Evolutionary conservation across 1,140 invertebrate species (phyloP).

Genomic region (Neodiprion virginianus): DNA sequence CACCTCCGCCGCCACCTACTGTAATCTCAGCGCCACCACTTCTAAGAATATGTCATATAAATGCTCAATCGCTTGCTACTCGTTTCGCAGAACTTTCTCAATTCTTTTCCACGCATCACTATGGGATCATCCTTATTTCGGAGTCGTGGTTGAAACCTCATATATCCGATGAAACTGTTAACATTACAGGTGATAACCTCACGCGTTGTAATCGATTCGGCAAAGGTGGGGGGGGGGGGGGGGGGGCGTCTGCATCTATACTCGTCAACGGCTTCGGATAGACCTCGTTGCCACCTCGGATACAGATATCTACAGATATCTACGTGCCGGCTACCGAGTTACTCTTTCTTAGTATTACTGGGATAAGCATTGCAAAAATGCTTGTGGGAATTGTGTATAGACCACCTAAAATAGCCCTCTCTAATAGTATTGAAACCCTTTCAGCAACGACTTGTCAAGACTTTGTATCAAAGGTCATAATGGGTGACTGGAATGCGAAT

Average conservation of each 20-base stretch:
- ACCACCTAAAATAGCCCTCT: constrained; percentile 11
- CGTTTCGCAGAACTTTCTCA: not conserved
- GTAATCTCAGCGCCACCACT: too few relatives aligned
- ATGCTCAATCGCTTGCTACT: not conserved
- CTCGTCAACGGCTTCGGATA: constrained; percentile 6
- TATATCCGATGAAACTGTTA: not conserved
- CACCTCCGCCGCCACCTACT: too few relatives aligned
- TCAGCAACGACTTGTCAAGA: constrained; percentile 6
- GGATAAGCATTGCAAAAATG: not conserved
- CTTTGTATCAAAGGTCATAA: constrained; percentile 10
- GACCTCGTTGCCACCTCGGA: not conserved
- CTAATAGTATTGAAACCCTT: not conserved
- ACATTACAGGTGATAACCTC: not conserved
- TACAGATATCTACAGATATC: not conserved
- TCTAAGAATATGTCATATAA: not conserved
- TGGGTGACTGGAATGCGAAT: constrained; percentile 19
- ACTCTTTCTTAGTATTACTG: not conserved
- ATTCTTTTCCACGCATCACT: not conserved
- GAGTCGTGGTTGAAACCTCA: constrained; percentile 17
- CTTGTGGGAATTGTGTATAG: constrained; percentile 14
- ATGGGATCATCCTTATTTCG: constrained; percentile 10
- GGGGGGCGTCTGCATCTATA: constrained; percentile 9
- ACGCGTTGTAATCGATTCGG: constrained; percentile 11
- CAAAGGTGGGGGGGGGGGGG: not conserved
- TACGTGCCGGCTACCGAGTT: not conserved